Conservation (phyloP, 2,113 vertebrate species). For the Bubo blakistoni region DNA sequence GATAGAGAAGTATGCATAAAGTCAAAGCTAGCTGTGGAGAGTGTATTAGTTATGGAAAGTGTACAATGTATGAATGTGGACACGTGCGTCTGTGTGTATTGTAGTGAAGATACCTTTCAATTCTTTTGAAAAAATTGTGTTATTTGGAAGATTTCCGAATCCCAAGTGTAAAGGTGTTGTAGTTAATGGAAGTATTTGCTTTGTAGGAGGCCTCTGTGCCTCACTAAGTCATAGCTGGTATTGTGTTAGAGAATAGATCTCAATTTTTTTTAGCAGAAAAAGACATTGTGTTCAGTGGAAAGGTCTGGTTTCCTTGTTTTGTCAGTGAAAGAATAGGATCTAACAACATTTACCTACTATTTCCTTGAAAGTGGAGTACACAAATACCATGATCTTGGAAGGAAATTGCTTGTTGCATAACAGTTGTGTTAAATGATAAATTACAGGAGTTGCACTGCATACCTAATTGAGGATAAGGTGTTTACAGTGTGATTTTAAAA, state of each 20-base stretch:
- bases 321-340: neutral
- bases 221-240: neutral
- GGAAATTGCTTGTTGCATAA: neutral
- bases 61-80: neutral
- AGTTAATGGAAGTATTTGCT: neutral
- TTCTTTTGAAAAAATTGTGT: neutral
- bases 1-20: neutral
- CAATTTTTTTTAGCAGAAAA: neutral
- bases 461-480: fast-evolving
- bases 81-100: neutral
- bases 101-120: neutral
- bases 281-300: neutral
- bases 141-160: neutral
- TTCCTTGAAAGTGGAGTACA: neutral
- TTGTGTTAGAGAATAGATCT: neutral
- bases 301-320: neutral
- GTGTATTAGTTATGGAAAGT: neutral
- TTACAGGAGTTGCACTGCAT: neutral
- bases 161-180: neutral
- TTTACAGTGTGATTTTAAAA: neutral
- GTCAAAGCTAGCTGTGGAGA: neutral
- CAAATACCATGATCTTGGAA: neutral
- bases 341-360: neutral
- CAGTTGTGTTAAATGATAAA: neutral
- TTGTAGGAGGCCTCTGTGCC: neutral